Percentiles rank a stretch among this genome's conserved stretches.
Evolutionary conservation across 1,140 invertebrate species (phyloP).

Genomic region (Pseudobourletiella spinata): DNA sequence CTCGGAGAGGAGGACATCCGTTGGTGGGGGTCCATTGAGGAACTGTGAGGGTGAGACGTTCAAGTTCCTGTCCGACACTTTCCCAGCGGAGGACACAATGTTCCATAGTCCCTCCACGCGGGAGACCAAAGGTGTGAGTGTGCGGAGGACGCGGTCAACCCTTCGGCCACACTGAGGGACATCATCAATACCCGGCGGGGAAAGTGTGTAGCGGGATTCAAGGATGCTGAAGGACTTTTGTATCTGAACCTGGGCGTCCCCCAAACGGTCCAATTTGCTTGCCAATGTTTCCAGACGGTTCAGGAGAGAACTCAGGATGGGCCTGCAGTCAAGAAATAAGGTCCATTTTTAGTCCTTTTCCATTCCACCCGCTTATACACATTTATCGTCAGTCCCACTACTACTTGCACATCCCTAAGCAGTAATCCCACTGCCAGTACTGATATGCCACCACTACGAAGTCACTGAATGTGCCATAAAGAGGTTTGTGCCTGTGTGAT

Average conservation of each 20-base stretch:
- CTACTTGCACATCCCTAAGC: too few species aligned
- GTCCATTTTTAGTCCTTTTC: too few species aligned
- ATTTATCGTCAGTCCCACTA: too few species aligned
- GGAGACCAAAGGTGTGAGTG: constrained; percentile 35
- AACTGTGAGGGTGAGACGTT: constrained; percentile 28
- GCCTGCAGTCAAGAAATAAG: constrained; percentile 20
- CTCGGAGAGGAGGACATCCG: constrained; percentile 67
- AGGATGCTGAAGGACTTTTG: constrained; percentile 33
- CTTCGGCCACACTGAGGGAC: constrained; percentile 34
- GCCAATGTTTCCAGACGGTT: constrained; percentile 27
- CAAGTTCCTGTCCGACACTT: constrained; percentile 14
- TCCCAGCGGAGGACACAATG: constrained; percentile 19
- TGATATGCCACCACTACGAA: too few species aligned
- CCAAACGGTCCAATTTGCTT: constrained; percentile 27
- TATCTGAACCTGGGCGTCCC: constrained; percentile 22
- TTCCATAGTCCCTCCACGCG: constrained; percentile 35
- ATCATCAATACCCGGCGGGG: constrained; percentile 26
- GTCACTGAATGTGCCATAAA: too few species aligned
- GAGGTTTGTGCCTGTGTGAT: too few species aligned
- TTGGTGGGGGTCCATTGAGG: constrained; percentile 17
- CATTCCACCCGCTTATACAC: too few species aligned
- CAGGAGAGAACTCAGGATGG: constrained; percentile 30
- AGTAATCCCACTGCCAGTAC: too few species aligned
- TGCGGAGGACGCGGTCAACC: constrained; percentile 33
- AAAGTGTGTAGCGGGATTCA: constrained; percentile 30